A percentile compares a stretch with the other conserved stretches of the same genome.
Conservation (phyloP, 2,888 invertebrate species). For the Eupithecia vulgata region DNA sequence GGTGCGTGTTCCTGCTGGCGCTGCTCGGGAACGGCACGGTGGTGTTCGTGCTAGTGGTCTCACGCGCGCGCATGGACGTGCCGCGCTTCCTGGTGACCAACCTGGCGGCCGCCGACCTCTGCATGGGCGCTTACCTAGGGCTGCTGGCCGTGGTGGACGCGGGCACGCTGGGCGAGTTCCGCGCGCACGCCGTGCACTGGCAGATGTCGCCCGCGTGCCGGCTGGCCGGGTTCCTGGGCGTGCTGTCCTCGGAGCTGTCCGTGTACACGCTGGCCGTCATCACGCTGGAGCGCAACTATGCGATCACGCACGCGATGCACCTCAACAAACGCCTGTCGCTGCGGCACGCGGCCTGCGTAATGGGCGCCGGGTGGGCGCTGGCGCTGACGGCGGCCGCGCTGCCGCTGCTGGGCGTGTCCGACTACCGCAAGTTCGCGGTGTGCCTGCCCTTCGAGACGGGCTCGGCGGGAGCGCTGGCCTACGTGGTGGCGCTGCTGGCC, state of each 20-base stretch:
- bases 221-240: slow-evolving; percentile 96
- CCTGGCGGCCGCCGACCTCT: slow-evolving; percentile 97
- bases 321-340: slow-evolving; percentile 96
- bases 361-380: slow-evolving; percentile 96
- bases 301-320: slow-evolving; percentile 99
- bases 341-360: slow-evolving; percentile 95
- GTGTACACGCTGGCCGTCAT: slow-evolving; percentile 98
- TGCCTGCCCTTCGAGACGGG: slow-evolving; percentile 97
- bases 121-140: slow-evolving; percentile 97
- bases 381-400: slow-evolving; percentile 93
- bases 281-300: slow-evolving; percentile 97
- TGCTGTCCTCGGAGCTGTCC: slow-evolving; percentile 95
- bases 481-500: slow-evolving; percentile 95
- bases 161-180: slow-evolving; percentile 97
- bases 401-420: slow-evolving; percentile 95
- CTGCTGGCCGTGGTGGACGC: slow-evolving; percentile 98
- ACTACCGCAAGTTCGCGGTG: slow-evolving; percentile 98
- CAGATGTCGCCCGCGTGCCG: slow-evolving; percentile 97
- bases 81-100: slow-evolving; percentile 98
- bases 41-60: slow-evolving; percentile 95
- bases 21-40: slow-evolving; percentile 98
- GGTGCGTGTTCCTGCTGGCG: slow-evolving; percentile 98
- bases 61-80: slow-evolving; percentile 97
- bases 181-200: slow-evolving; percentile 98
- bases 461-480: slow-evolving; percentile 90